These are phyloP conservation scores for Eubasilissa splendida DNA, from an alignment of 2,888 invertebrate species.

Conservation along the genomic window DNA sequence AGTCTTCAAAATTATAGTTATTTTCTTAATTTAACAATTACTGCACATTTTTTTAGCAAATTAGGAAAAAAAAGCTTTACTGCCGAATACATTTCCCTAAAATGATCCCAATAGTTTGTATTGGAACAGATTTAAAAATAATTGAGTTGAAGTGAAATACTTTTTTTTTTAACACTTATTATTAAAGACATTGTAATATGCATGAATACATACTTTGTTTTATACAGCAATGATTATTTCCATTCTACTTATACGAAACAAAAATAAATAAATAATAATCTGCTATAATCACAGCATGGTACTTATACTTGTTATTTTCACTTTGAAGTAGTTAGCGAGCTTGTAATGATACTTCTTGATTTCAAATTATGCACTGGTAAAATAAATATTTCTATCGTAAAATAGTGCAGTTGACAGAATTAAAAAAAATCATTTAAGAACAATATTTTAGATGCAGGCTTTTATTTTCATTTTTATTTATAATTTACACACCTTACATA, in stretches of 20 bases:
- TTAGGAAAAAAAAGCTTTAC: background rate
- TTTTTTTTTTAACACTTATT: too few species aligned
- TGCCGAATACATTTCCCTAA: too few species aligned
- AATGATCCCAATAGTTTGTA: too few species aligned
- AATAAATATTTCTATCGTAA: background rate
- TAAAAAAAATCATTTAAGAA: too few species aligned
- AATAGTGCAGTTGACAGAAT: too few species aligned
- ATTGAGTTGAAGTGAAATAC: too few species aligned
- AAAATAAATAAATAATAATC: background rate
- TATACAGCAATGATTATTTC: background rate
- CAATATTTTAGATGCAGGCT: background rate
- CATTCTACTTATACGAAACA: background rate
- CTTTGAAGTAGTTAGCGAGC: conserved; percentile 21
- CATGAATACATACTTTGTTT: too few species aligned
- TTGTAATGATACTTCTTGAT: conserved; percentile 8
- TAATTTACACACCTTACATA: conserved; percentile 11
- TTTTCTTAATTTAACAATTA: conserved; percentile 7
- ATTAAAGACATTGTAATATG: too few species aligned
- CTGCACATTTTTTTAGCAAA: background rate
- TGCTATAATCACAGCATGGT: conserved; percentile 20
- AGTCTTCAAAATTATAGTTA: conserved; percentile 7
- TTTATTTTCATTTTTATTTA: conserved; percentile 21
- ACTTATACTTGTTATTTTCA: conserved; percentile 17
- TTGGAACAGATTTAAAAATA: too few species aligned
- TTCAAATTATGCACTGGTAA: background rate